These are phyloP conservation scores for Orchesella flavescens DNA, from an alignment of 2,888 invertebrate genomes.

Conservation along the genomic window DNA sequence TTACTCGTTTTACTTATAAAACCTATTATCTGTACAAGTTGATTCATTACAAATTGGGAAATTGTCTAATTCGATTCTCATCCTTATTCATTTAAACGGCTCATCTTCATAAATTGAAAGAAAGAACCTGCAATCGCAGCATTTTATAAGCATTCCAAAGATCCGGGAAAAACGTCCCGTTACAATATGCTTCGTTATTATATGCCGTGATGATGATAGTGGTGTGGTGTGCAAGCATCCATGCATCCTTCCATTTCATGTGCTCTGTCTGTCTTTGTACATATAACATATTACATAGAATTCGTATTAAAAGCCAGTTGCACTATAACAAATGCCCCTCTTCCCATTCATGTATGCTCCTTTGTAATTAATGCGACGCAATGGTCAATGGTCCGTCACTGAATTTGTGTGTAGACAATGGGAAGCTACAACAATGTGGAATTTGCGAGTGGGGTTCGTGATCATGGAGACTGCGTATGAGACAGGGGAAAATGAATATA, in stretches of 20 bases:
- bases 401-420: background rate
- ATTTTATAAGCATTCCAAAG: no score
- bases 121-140: no score
- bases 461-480: no score
- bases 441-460: background rate
- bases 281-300: background rate
- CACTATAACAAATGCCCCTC: background rate
- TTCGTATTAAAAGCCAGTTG: background rate
- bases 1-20: no score
- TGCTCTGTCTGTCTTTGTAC: background rate
- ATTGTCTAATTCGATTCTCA: no score
- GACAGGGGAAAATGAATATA: no score
- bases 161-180: no score
- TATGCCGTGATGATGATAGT: background rate
- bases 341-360: background rate
- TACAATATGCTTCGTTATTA: no score
- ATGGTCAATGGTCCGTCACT: slow-evolving; percentile 1
- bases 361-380: background rate
- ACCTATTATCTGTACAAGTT: no score
- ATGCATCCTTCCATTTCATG: slow-evolving; percentile 4
- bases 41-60: no score
- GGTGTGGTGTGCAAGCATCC: slow-evolving; percentile 11
- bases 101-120: no score
- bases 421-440: background rate
- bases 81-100: no score